A percentile compares a stretch with the other conserved stretches of the same genome.
phyloP scores from a whole-genome alignment of 2,113 vertebrate species.

The Sylvietta virens region DNA sequence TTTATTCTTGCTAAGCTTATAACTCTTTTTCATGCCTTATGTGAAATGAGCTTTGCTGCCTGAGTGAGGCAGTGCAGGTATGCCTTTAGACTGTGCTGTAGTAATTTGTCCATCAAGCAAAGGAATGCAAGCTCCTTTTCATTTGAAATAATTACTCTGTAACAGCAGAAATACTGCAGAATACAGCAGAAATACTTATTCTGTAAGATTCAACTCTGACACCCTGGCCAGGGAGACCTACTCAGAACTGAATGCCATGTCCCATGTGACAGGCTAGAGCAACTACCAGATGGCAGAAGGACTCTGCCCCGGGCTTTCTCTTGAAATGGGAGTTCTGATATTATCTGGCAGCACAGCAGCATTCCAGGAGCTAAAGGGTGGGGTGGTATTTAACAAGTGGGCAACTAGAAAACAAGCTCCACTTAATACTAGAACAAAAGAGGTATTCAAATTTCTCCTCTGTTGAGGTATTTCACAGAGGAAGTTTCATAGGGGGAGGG shows the following conservation, averaged over 20 bases:
- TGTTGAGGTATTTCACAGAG: background rate
- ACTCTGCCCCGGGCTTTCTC: background rate
- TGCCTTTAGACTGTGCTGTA: background rate
- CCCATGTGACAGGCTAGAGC: background rate
- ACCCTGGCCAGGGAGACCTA: background rate
- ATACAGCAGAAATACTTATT: background rate
- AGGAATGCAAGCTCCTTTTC: background rate
- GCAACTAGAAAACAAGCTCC: background rate
- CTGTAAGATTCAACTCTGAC: background rate
- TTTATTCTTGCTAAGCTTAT: background rate
- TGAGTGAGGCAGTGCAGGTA: background rate
- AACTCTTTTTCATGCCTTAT: background rate
- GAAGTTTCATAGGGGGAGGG: background rate
- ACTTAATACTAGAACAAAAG: slow-evolving; percentile 25
- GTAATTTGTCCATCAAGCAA: background rate
- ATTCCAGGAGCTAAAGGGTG: slow-evolving; percentile 47
- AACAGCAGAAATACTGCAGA: too few relatives aligned
- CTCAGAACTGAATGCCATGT: background rate
- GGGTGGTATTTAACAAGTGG: slow-evolving; percentile 43
- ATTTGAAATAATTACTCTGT: too few relatives aligned
- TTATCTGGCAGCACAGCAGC: slow-evolving; percentile 16
- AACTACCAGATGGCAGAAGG: background rate
- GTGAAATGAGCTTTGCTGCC: background rate
- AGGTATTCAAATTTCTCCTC: background rate
- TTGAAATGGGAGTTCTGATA: slow-evolving; percentile 29